Evolutionary conservation across 2,797 vertebrate genomes (phyloP), one percentile per base, ranked within the genome.

Genomic region (Moxostoma hubbsi): DNA sequence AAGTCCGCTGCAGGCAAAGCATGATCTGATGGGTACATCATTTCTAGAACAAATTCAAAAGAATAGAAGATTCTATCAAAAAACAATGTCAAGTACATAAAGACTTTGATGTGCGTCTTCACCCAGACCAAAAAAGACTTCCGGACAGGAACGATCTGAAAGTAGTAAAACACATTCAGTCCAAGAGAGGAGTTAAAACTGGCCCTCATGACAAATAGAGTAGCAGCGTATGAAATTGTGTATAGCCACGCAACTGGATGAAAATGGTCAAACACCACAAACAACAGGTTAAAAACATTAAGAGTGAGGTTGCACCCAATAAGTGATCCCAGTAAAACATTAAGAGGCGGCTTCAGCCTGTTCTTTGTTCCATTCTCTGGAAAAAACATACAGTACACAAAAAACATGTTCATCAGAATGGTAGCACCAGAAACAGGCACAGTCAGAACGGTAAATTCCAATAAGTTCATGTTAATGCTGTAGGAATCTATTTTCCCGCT

Each of bases 131-230:
- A 24, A 24, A 24, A 24, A 24, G 77, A 65, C 53, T 0, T 0
- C 36, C 71, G 75, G 12, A 47, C 61, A 24, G 89, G 88, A n/a
- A 91, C 88, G 11, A 91, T 90, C 46, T 88, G 81, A 49, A 67
- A 43, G 84, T 50, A 88, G 74, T 84, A 90, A 83, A 82, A 89
- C 47, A 91, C 81, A 75, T 81, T 89, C 8, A 90, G 77, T 88
- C 86, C 90, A 50, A 81, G 75, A 4, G 71, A 83, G 9, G 69
- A 66, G 0, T 69, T 82, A 63, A 86, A 74, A 80, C 79, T 87
- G 7, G 24, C 62, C 2, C 63, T 16, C 11, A 85, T 5, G 11
- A 0, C 51, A 36, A 13, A 84, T 1, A 45, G 0, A 11, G 72
- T 11, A 6, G 73, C 0, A 5, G 7, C 0, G 6, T 6, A 59